phyloP scores from a whole-genome alignment of 2,888 invertebrate species.

The Stegana nigrithorax region DNA sequence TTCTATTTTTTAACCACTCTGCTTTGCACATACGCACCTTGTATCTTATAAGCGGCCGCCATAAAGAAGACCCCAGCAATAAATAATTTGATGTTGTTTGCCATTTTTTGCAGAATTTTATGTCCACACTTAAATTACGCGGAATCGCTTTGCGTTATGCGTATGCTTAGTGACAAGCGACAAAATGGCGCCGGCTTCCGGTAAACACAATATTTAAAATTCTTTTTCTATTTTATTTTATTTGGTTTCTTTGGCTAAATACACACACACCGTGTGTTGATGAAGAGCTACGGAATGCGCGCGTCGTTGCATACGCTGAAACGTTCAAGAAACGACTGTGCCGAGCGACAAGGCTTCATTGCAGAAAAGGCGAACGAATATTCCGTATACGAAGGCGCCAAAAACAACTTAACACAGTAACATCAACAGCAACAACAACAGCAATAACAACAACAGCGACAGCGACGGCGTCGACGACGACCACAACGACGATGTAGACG shows the following conservation, averaged over 20 bases:
- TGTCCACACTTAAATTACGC: neutral
- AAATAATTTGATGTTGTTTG: constrained; percentile 43
- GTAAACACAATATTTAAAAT: constrained; percentile 17
- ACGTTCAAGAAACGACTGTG: constrained; percentile 51
- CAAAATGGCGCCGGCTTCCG: constrained; percentile 46
- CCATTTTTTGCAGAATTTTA: constrained; percentile 40
- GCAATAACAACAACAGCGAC: constrained; percentile 18
- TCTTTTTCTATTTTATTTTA: constrained; percentile 30
- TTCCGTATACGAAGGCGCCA: neutral
- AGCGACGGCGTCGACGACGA: neutral
- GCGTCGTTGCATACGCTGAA: constrained; percentile 55
- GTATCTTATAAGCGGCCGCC: constrained; percentile 45
- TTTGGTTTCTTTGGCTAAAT: constrained; percentile 3
- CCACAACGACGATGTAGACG: constrained; percentile 18
- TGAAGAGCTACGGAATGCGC: constrained; percentile 33
- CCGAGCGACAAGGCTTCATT: constrained; percentile 28
- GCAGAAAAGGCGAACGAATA: constrained; percentile 6
- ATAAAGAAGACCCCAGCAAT: constrained; percentile 47
- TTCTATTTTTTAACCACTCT: no score
- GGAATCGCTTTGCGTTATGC: constrained; percentile 22
- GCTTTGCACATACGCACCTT: constrained; percentile 44
- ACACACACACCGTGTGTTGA: neutral
- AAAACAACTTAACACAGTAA: neutral
- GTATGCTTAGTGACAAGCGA: constrained; percentile 31
- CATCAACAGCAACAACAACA: constrained; percentile 4